These are phyloP conservation scores for Apodemia mormo DNA, from an alignment of 2,888 invertebrate genomes.

Conservation along the genomic window DNA sequence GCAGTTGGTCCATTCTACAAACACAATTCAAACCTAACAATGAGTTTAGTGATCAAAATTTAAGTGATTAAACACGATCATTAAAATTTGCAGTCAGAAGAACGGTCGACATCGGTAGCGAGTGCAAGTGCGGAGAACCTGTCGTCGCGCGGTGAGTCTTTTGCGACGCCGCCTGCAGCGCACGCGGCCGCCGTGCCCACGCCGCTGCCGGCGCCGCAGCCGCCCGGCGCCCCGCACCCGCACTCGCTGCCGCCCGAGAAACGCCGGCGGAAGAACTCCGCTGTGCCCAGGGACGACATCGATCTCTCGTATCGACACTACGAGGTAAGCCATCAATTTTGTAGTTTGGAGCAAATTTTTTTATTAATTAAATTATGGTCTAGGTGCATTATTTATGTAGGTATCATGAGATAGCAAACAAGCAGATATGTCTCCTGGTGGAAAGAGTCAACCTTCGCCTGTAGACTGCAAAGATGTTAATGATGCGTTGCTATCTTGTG, in stretches of 20 bases:
- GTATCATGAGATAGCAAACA: no score
- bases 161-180: constrained; percentile 68
- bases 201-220: constrained; percentile 56
- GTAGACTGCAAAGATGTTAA: no score
- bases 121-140: constrained; percentile 77
- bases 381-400: no score
- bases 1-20: no score
- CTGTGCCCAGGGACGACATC: constrained; percentile 64
- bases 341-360: no score
- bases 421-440: no score
- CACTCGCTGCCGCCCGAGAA: constrained; percentile 50
- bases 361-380: no score
- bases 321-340: constrained; percentile 50
- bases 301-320: constrained; percentile 68
- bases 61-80: not conserved
- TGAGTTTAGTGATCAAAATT: no score
- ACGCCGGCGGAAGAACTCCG: constrained; percentile 73
- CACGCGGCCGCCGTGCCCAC: constrained; percentile 54
- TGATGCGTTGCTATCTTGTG: no score
- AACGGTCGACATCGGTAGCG: constrained; percentile 72
- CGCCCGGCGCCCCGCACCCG: constrained; percentile 49
- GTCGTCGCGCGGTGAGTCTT: constrained; percentile 64
- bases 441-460: no score
- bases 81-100: constrained; percentile 59
- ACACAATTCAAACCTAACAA: no score